Base-by-base conservation (phyloP, 2,888 invertebrate genomes). In the Tubulanus polymorphus region DNA sequence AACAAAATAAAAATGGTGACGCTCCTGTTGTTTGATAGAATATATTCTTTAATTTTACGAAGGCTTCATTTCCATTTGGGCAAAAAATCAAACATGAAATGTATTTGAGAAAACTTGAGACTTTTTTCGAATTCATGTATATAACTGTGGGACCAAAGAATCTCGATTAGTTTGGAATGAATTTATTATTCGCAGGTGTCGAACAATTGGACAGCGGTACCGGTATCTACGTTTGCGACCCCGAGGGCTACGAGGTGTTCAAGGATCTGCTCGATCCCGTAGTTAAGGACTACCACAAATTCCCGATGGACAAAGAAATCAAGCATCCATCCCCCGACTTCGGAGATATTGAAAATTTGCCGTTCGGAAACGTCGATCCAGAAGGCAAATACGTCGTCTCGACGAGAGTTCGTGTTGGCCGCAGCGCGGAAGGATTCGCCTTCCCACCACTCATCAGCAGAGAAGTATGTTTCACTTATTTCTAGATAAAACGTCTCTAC, bases 141-240 rank as follows among this genome's bases (percentile, higher is more conserved):
- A n/a, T n/a, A n/a, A n/a, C n/a, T n/a, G n/a, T n/a, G n/a, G n/a
- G n/a, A n/a, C n/a, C n/a, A n/a, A n/a, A n/a, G n/a, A n/a, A n/a
- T n/a, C n/a, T n/a, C n/a, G n/a, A n/a, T n/a, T n/a, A n/a, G n/a
- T n/a, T n/a, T n/a, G n/a, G n/a, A n/a, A n/a, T n/a, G 18, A 48
- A 18, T 50, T 23, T 46, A 20, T 27, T 23, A 5, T 57, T 80
- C 83, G 52, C 78, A 90, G 91, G 93, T 80, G 84, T 93, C 77
- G 93, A 93, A 83, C 96, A 97, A 82, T 87, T 89, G 80, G 95
- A 96, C 83, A 93, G 93, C 65, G 93, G 94, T 73, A 65, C 69
- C 25, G 74, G 74, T 18, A 63, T 70, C 25, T 69, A 68, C 48
- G 72, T 71, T 18, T 63, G 65, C 37, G 72, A 72, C 49, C 68